A percentile compares a stretch with the other conserved stretches of the same genome.
These are phyloP conservation scores for Calephelis nemesis DNA, from an alignment of 1,140 invertebrate genomes.

Conservation along the genomic window DNA sequence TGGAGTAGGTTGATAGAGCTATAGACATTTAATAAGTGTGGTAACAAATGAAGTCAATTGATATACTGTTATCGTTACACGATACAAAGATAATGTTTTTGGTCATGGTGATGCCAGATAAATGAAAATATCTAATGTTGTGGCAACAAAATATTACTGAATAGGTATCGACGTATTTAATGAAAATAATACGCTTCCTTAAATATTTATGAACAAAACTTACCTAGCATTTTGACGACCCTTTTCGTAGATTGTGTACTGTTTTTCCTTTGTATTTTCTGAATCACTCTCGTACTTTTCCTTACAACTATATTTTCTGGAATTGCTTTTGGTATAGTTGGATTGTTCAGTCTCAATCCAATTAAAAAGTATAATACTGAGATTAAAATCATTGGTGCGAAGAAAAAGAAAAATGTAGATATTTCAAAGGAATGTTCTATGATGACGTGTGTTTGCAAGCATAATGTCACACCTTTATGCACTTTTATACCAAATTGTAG, in stretches of 20 bases:
- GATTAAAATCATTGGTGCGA: slow-evolving; percentile 92
- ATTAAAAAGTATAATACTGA: slow-evolving; percentile 92
- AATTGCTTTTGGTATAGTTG: slow-evolving; percentile 79
- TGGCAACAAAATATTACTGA: neutral
- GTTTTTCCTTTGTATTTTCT: slow-evolving; percentile 55
- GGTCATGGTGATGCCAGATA: too few relatives aligned
- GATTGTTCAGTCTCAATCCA: slow-evolving; percentile 85
- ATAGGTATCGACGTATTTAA: neutral
- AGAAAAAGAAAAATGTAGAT: slow-evolving; percentile 91
- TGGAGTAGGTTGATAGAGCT: too few relatives aligned
- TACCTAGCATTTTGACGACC: slow-evolving; percentile 81
- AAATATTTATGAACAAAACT: slow-evolving; percentile 42
- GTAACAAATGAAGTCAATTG: too few relatives aligned
- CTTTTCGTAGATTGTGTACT: slow-evolving; percentile 75
- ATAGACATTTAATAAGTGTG: too few relatives aligned
- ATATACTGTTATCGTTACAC: too few relatives aligned
- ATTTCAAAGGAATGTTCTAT: slow-evolving; percentile 89
- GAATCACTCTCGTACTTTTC: slow-evolving; percentile 37
- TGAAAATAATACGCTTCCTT: neutral
- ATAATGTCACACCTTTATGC: slow-evolving; percentile 75
- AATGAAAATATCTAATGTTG: too few relatives aligned
- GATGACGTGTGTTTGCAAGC: slow-evolving; percentile 81
- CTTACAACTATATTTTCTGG: slow-evolving; percentile 48
- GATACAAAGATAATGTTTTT: too few relatives aligned
- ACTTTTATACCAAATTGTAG: slow-evolving; percentile 84